These are phyloP conservation scores for Geophilus truncorum DNA, from an alignment of 2,888 invertebrate genomes.

Conservation along the genomic window DNA sequence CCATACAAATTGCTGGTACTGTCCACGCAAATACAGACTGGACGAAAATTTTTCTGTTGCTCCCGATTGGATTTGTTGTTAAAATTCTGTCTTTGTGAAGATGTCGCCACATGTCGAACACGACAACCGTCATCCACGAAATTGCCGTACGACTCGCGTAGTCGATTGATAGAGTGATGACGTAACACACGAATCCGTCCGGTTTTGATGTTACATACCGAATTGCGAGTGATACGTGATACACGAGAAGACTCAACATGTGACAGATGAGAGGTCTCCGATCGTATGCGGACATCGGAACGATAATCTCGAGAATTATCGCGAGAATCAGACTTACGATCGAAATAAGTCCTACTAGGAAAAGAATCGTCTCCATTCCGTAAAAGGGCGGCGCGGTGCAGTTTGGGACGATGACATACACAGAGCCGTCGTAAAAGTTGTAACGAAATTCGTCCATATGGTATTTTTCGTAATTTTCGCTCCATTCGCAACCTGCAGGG, in stretches of 20 bases:
- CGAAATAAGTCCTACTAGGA: background rate
- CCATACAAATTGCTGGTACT: background rate
- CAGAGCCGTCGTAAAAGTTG: background rate
- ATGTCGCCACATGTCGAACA: background rate
- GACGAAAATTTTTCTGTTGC: background rate
- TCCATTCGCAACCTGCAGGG: background rate
- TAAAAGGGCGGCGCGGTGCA: background rate
- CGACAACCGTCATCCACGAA: background rate
- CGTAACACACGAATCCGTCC: background rate
- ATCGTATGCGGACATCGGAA: background rate
- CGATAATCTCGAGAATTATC: background rate
- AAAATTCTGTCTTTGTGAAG: background rate
- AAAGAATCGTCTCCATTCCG: background rate
- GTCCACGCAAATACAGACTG: background rate
- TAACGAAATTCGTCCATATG: background rate
- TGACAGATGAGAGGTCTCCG: background rate
- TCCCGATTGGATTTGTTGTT: background rate
- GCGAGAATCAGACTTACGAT: background rate
- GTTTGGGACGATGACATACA: background rate
- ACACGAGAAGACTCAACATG: background rate
- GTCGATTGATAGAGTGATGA: background rate
- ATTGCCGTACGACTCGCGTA: background rate
- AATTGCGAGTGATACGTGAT: background rate
- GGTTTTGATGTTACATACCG: background rate
- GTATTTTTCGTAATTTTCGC: background rate